phyloP scores from a whole-genome alignment of 2,888 invertebrate genomes.

The Agrotis exclamationis region DNA sequence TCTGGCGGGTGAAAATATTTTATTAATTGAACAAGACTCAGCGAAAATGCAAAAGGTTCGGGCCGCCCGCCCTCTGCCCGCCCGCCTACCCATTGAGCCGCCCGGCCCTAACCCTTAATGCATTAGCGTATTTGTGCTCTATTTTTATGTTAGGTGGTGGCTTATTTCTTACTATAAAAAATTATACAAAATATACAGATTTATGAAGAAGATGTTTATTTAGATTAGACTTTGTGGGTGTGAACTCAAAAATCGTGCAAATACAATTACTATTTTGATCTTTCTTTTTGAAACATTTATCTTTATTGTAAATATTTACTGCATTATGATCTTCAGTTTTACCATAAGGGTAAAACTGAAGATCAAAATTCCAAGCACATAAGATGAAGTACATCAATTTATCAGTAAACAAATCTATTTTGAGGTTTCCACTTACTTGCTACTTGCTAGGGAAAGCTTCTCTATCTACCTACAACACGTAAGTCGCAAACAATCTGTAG shows the following conservation, averaged over 20 bases:
- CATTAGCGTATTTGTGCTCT: constrained; percentile 48
- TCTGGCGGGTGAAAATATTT: constrained; percentile 65
- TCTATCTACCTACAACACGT: constrained; percentile 35
- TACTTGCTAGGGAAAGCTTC: not conserved
- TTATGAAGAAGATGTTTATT: too few relatives aligned
- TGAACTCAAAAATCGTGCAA: not conserved
- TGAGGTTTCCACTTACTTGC: not conserved
- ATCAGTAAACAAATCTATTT: constrained; percentile 6
- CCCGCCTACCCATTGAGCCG: constrained; percentile 49
- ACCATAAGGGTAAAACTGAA: too few relatives aligned
- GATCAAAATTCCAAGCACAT: too few relatives aligned
- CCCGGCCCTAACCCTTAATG: constrained; percentile 56
- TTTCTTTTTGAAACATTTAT: too few relatives aligned
- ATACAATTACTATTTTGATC: not conserved
- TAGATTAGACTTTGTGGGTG: too few relatives aligned
- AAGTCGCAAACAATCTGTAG: constrained; percentile 70
- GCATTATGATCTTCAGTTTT: not conserved
- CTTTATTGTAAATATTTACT: too few relatives aligned
- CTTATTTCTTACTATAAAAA: constrained; percentile 2
- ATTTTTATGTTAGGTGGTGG: constrained; percentile 40
- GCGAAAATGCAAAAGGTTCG: constrained; percentile 68
- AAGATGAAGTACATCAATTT: not conserved
- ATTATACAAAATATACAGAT: too few relatives aligned
- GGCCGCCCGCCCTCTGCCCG: constrained; percentile 60
- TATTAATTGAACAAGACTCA: constrained; percentile 72